These are phyloP conservation scores for Chrysina gloriosa DNA, from an alignment of 2,888 invertebrate genomes.

Conservation along the genomic window DNA sequence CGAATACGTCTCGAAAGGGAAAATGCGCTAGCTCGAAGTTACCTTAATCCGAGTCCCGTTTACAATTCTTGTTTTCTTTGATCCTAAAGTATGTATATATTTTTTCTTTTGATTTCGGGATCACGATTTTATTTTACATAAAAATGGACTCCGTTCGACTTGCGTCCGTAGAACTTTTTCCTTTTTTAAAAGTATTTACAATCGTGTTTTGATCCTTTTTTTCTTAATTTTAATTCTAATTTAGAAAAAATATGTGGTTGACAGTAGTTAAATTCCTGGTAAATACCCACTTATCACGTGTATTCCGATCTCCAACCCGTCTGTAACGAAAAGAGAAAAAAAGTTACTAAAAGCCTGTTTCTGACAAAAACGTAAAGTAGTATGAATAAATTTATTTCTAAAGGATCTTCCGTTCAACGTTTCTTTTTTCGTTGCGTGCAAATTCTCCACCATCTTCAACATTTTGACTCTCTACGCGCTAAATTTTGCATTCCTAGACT, in stretches of 20 bases:
- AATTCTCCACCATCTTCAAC: no score
- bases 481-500: no score
- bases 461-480: no score
- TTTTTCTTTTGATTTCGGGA: constrained; percentile 20
- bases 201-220: constrained; percentile 10
- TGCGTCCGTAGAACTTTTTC: neutral
- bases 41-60: constrained; percentile 28
- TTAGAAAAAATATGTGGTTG: constrained; percentile 51
- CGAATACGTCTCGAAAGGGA: neutral
- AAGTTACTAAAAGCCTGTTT: neutral
- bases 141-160: neutral
- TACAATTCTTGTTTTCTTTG: constrained; percentile 16
- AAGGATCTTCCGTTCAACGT: no score
- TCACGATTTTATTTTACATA: constrained; percentile 23
- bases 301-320: constrained; percentile 93
- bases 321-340: constrained; percentile 71
- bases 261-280: constrained; percentile 21
- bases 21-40: constrained; percentile 3
- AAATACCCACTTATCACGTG: constrained; percentile 79
- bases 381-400: no score
- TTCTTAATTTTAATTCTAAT: constrained; percentile 45
- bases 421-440: no score
- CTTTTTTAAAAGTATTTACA: constrained; percentile 29
- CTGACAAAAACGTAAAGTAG: no score
- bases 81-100: neutral